Percentiles rank a stretch among this genome's conserved stretches.
These are phyloP conservation scores for Caenorhabditis macrosperma DNA, from an alignment of 2,888 invertebrate genomes.

Conservation along the genomic window DNA sequence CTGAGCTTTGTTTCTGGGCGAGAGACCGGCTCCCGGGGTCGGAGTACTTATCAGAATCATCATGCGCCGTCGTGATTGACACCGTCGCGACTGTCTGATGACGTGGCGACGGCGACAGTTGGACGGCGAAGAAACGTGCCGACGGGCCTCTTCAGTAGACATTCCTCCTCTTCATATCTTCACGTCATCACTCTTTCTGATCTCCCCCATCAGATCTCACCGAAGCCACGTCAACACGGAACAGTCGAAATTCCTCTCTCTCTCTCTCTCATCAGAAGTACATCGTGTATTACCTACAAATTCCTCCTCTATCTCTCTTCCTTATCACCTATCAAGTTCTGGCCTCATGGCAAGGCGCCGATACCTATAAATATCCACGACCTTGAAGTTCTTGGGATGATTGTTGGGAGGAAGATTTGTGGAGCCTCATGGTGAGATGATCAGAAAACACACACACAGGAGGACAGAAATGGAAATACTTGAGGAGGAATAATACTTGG, in stretches of 20 bases:
- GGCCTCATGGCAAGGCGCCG: not conserved
- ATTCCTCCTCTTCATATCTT: slow-evolving; percentile 21
- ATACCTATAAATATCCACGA: slow-evolving; percentile 49
- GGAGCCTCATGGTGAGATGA: slow-evolving; percentile 10
- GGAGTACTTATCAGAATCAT: too few relatives aligned
- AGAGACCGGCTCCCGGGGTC: too few relatives aligned
- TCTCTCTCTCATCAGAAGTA: slow-evolving; percentile 22
- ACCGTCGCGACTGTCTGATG: slow-evolving; percentile 8
- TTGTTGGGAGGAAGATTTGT: not conserved
- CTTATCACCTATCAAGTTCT: slow-evolving; percentile 38
- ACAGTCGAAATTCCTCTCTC: not conserved
- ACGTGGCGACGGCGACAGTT: slow-evolving; percentile 33
- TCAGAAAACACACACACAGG: slow-evolving; percentile 30
- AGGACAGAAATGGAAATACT: slow-evolving; percentile 1
- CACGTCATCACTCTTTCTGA: slow-evolving; percentile 23
- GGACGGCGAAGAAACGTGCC: slow-evolving; percentile 44
- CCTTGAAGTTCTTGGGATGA: slow-evolving; percentile 39
- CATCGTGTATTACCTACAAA: slow-evolving; percentile 29
- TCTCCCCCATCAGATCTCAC: slow-evolving; percentile 18
- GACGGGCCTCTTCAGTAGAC: slow-evolving; percentile 17
- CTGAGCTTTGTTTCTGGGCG: not conserved
- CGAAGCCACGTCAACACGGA: slow-evolving; percentile 23
- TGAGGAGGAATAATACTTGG: not conserved
- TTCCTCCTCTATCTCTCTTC: slow-evolving; percentile 27
- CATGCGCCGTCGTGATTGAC: slow-evolving; percentile 16